Evolutionary conservation across 2,113 vertebrate genomes (phyloP), one percentile per base, ranked within the genome.

Genomic region (Pitta sordida): DNA sequence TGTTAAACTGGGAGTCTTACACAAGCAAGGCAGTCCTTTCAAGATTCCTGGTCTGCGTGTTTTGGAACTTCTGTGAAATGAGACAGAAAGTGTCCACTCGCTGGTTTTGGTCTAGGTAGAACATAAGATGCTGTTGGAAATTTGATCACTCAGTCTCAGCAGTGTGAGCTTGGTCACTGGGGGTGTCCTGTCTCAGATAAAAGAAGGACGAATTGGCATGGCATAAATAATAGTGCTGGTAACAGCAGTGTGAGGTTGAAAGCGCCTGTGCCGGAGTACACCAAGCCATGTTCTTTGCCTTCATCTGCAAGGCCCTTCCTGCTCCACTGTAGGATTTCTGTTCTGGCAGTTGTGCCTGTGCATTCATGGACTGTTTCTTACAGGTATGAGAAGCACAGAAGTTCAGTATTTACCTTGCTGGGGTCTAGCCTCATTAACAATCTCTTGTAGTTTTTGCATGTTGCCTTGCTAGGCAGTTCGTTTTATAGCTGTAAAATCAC

Each of bases 211-310:
- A 64, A 10, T 21, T 7, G 7, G 18, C 86, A 18, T 11, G 46
- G 39, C 1, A 2, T 62, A 3, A 68, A 4, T 43, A 14, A 23
- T 9, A 6, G 59, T 5, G 4, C 4, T 3, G 46, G 34, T 23
- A 46, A 56, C 34, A 26, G 73, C 37, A 39, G 3, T 3, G 22
- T 59, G 6, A 22, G 19, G 71, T 44, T 7, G 2, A 65, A 15
- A 60, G 7, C 0, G 1, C 4, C 0, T 18, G 48, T 67, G 39
- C 58, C 0, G 0, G 52, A n/a, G 9, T 34, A 11, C 16, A 7
- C 64, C 0, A 1, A 21, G 55, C 30, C 0, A 0, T 9, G 13
- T 12, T 55, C 79, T 75, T 53, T 75, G 56, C 43, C 29, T 34
- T 37, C 24, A 11, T 63, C 29, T 62, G 74, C 62, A 34, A 49